Evolutionary conservation across 2,797 vertebrate species (phyloP), one percentile per base, ranked within the genome.

Genomic region (Esox masquinongy): DNA sequence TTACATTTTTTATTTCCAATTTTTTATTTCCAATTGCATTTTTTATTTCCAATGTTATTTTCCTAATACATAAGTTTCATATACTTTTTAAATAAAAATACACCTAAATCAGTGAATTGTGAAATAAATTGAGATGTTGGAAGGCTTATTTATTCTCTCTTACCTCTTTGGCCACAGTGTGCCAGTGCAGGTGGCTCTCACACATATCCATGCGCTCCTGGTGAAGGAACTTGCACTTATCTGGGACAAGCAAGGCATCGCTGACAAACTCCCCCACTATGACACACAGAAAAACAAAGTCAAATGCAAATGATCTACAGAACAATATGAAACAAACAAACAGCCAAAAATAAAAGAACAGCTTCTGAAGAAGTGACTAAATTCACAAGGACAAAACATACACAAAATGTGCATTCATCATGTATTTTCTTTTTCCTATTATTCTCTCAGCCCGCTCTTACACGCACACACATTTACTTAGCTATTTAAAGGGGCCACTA

Each of bases 111-210:
- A 34, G 34, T 34, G 34, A 5, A 11, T 43, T 43, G 3, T 14
- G 1, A 6, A 43, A 6, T 47, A 5, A 2, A 47, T 47, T 14
- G 12, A 2, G 43, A 14, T 43, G 7, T 47, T 47, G 6, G 43
- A 47, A 47, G 9, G 12, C 3, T 0, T 47, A 47, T 47, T 47
- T 47, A 47, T 47, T 47, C 43, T 47, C 43, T 16, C 68, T 43
- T 94, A 98, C 97, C 97, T 99, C 97, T 92, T 98, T 99, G 85
- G 97, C 97, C 39, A 99, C 97, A 0, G 96, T 97, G 90, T 99
- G 98, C 98, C 98, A 99, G 90, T 99, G 96, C 86, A 99, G 95
- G 78, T 99, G 97, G 79, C 97, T 98, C 92, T 99, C 98, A 85
- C 98, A 99, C 77, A 96, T 94, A 86, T 99, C 96, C 97, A 99